Evolutionary conservation across 2,888 invertebrate genomes (phyloP).

Genomic region (Leucozona laternaria): DNA sequence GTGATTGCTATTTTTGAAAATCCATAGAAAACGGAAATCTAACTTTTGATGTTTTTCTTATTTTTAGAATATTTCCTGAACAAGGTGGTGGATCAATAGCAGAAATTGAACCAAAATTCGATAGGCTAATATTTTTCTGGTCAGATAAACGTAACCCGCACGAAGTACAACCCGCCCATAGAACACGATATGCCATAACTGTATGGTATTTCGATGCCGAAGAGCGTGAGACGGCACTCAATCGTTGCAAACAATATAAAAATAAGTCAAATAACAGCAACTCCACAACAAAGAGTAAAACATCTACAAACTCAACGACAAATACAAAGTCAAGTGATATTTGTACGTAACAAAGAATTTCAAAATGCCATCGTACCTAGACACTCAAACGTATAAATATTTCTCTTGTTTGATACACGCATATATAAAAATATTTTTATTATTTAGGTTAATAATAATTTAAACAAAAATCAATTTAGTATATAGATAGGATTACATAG

Average conservation of each 20-base stretch:
- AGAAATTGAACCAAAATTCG: slow-evolving; percentile 96
- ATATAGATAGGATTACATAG: slow-evolving; percentile 50
- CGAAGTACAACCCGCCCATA: slow-evolving; percentile 96
- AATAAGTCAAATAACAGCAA: slow-evolving; percentile 60
- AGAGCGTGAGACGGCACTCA: slow-evolving; percentile 89
- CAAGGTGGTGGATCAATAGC: slow-evolving; percentile 92
- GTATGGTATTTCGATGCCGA: slow-evolving; percentile 95
- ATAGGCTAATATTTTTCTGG: slow-evolving; percentile 98
- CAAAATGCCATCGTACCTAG: slow-evolving; percentile 76
- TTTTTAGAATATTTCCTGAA: slow-evolving; percentile 92
- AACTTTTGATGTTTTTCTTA: not conserved
- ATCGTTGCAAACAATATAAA: slow-evolving; percentile 78
- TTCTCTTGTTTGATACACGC: slow-evolving; percentile 35
- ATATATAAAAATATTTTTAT: slow-evolving; percentile 50
- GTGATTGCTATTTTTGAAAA: slow-evolving; percentile 79
- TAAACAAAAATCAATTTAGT: slow-evolving; percentile 54
- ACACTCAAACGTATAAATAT: slow-evolving; percentile 62
- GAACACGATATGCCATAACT: slow-evolving; percentile 95
- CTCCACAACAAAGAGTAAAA: slow-evolving; percentile 51
- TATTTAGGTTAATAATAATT: slow-evolving; percentile 61
- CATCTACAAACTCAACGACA: slow-evolving; percentile 74
- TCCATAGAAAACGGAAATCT: not conserved
- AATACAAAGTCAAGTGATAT: slow-evolving; percentile 79
- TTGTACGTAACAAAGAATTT: slow-evolving; percentile 80
- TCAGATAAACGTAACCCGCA: slow-evolving; percentile 98